A percentile compares a stretch with the other conserved stretches of the same genome.
phyloP scores from a whole-genome alignment of 2,113 vertebrate species.

The Nothobranchius kuhntae region DNA sequence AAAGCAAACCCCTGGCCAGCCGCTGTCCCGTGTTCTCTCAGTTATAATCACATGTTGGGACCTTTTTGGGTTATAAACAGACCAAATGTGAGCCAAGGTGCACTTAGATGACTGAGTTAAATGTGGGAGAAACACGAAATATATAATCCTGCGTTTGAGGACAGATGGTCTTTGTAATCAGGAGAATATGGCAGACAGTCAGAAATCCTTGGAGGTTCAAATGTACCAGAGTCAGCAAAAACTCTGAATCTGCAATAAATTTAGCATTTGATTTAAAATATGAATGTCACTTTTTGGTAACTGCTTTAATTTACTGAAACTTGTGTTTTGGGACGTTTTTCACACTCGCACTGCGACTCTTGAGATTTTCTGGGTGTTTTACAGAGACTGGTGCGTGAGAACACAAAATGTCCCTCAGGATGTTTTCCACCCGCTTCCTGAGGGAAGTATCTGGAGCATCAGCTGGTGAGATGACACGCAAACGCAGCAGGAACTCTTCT shows the following conservation, averaged over 20 bases:
- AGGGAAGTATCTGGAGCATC: not conserved
- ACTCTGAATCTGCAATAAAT: too few relatives aligned
- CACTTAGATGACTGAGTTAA: slow-evolving; percentile 62
- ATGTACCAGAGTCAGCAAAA: slow-evolving; percentile 1
- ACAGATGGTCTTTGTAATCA: slow-evolving; percentile 45
- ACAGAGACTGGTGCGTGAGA: not conserved
- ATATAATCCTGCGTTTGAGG: slow-evolving; percentile 51
- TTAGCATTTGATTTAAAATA: too few relatives aligned
- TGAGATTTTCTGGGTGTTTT: not conserved
- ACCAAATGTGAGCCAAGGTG: slow-evolving; percentile 39
- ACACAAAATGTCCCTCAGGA: not conserved
- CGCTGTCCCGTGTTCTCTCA: slow-evolving; percentile 54
- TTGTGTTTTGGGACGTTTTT: not conserved
- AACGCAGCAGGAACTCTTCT: not conserved
- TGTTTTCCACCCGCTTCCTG: not conserved
- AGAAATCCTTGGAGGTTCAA: slow-evolving; percentile 7
- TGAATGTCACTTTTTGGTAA: too few relatives aligned
- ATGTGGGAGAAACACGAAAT: slow-evolving; percentile 53
- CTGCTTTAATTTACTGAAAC: too few relatives aligned
- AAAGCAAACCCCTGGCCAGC: slow-evolving; percentile 60
- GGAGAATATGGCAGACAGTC: slow-evolving; percentile 15
- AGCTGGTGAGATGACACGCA: not conserved
- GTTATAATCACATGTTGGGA: slow-evolving; percentile 64
- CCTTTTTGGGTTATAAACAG: slow-evolving; percentile 33
- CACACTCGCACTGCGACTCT: not conserved